phyloP scores from a whole-genome alignment of 2,797 vertebrate genomes.

The Phaenicophaeus curvirostris region DNA sequence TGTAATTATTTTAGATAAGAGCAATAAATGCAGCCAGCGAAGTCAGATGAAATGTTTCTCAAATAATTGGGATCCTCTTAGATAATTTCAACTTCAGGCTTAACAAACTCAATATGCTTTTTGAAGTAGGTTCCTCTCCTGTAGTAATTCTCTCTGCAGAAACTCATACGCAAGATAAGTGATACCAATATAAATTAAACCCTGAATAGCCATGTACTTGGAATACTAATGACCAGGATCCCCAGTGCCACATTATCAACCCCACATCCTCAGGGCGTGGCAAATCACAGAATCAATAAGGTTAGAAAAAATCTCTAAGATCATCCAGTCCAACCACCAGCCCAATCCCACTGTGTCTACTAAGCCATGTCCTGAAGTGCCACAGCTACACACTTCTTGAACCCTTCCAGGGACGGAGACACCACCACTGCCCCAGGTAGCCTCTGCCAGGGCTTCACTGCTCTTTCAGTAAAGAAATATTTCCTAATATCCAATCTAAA shows the following conservation, averaged over 20 bases:
- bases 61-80: constrained; percentile 52
- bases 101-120: constrained; percentile 1
- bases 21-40: constrained; percentile 9
- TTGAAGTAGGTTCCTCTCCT: constrained; percentile 45
- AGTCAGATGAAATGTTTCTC: constrained; percentile 47
- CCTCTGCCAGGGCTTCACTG: too few relatives aligned
- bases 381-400: too few relatives aligned
- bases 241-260: rapidly evolving
- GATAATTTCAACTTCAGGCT: constrained; percentile 55
- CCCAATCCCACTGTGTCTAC: too few relatives aligned
- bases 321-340: too few relatives aligned
- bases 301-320: too few relatives aligned
- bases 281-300: too few relatives aligned
- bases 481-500: too few relatives aligned
- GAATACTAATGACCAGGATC: background rate
- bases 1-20: constrained; percentile 58
- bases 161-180: constrained; percentile 41
- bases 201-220: rapidly evolving
- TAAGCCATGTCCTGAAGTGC: too few relatives aligned
- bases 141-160: constrained; percentile 31
- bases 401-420: too few relatives aligned
- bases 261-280: background rate
- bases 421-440: too few relatives aligned
- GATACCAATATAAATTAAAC: constrained; percentile 48
- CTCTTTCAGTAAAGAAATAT: too few relatives aligned